These are phyloP conservation scores for Brachionus koreanus DNA, from an alignment of 1,140 invertebrate species.

Conservation along the genomic window DNA sequence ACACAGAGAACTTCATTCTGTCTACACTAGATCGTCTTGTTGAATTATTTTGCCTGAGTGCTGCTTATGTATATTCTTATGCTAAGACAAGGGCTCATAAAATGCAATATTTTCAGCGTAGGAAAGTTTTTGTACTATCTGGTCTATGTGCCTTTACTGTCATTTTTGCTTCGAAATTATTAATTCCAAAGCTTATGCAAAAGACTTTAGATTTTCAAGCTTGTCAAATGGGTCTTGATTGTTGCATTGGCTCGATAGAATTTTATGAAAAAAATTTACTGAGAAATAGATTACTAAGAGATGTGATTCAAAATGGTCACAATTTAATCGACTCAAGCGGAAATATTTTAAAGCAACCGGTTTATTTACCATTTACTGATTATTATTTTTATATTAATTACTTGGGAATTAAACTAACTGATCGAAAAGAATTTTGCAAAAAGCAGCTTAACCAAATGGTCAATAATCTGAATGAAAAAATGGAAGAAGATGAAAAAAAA, in stretches of 20 bases:
- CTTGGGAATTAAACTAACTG: background rate
- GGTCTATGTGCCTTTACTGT: background rate
- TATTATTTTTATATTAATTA: constrained; percentile 14
- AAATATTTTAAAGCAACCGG: background rate
- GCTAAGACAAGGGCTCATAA: background rate
- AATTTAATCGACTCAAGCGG: constrained; percentile 5
- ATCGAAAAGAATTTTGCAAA: background rate
- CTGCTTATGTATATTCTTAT: background rate
- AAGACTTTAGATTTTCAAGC: background rate
- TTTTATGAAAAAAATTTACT: constrained; percentile 18
- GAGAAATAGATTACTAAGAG: constrained; percentile 17
- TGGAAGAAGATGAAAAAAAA: background rate
- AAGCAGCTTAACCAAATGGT: background rate
- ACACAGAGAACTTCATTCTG: background rate
- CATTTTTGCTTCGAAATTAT: background rate
- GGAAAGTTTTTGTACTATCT: background rate
- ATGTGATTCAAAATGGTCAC: background rate
- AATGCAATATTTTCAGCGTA: background rate
- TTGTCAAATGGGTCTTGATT: constrained; percentile 35
- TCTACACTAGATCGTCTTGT: background rate
- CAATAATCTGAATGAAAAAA: background rate
- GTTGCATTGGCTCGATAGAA: constrained; percentile 33
- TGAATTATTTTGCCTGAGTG: background rate
- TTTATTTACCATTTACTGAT: background rate
- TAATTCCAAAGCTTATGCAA: background rate